Conservation (phyloP, 2,113 vertebrate species). For the Stigmatopora nigra region DNA sequence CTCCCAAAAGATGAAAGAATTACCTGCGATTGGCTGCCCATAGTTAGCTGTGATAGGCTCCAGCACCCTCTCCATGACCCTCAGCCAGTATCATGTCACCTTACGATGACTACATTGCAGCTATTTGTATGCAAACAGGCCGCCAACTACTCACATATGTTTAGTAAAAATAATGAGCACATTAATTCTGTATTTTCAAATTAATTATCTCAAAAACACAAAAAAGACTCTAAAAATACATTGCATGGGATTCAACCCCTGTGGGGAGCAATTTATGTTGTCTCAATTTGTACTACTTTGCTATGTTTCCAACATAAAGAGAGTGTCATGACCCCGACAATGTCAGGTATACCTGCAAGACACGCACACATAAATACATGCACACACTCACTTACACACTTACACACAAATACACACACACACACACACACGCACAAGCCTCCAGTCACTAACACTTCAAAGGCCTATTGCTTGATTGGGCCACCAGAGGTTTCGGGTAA, state of each 20-base stretch:
- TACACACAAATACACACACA: slow-evolving; percentile 5
- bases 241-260: neutral
- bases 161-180: neutral
- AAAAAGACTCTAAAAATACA: neutral
- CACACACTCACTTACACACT: slow-evolving; percentile 1
- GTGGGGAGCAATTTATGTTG: neutral
- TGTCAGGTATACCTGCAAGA: neutral
- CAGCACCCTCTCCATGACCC: neutral
- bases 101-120: neutral
- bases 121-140: neutral
- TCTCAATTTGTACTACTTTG: neutral
- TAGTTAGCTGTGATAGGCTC: too few species aligned
- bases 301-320: neutral
- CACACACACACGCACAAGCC: slow-evolving; percentile 18
- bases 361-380: slow-evolving; percentile 1
- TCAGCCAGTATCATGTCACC: neutral
- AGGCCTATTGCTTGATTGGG: slow-evolving; percentile 47
- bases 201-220: neutral
- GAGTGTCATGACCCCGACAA: slow-evolving; percentile 3
- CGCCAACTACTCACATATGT: neutral
- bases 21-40: too few species aligned
- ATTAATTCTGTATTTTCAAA: neutral
- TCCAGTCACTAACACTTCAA: slow-evolving; percentile 50
- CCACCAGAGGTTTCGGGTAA: slow-evolving; percentile 48
- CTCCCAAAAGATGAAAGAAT: too few species aligned